Base-by-base conservation (phyloP, 2,797 vertebrate genomes). In the Sciaenops ocellatus region DNA sequence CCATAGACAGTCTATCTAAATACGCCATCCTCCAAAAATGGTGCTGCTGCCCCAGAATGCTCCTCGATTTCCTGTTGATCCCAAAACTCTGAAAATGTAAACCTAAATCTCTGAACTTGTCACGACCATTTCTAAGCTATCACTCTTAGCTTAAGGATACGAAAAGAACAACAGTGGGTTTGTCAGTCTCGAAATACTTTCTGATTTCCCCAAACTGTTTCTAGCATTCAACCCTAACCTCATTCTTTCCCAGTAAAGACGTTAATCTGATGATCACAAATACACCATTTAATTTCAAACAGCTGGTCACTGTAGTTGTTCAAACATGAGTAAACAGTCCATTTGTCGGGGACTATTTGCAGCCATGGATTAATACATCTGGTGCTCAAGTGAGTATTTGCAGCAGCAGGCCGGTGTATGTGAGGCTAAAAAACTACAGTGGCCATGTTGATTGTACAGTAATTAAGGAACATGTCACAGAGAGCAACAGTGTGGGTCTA, bases 301-400 rank as follows among this genome's bases (percentile, higher is more conserved):
- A 54, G 34, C 34, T 8, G 34, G 34, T 38, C 34, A 38, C 34
- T 38, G 34, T 8, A 38, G 34, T 38, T 38, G 34, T 38, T 60
- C 10, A 3, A 54, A 67, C 26, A 26, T 4, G n/a, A 28, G 11
- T 11, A 51, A 22, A 24, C 28, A 57, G 1, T 18, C 7, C 8
- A 15, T 72, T 59, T 56, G n/a, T 41, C 41, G 6, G n/a, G 11
- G 50, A 50, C 7, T 69, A 20, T 73, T 67, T 67, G 54, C 26
- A 42, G 55, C 11, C 12, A 12, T 0, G 0, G 52, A 47, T 60
- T 26, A 63, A 56, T 44, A 59, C 16, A 47, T 52, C 34, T 17
- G 6, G 3, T 41, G 1, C 69, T 52, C 38, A 44, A 44, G 42
- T 38, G 28, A 48, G 28, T 28, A 48, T 56, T 79, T 34, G 10